Percentiles rank a stretch among this genome's conserved stretches.
Evolutionary conservation across 2,888 invertebrate species (phyloP).

Genomic region (Cantharis nigra): DNA sequence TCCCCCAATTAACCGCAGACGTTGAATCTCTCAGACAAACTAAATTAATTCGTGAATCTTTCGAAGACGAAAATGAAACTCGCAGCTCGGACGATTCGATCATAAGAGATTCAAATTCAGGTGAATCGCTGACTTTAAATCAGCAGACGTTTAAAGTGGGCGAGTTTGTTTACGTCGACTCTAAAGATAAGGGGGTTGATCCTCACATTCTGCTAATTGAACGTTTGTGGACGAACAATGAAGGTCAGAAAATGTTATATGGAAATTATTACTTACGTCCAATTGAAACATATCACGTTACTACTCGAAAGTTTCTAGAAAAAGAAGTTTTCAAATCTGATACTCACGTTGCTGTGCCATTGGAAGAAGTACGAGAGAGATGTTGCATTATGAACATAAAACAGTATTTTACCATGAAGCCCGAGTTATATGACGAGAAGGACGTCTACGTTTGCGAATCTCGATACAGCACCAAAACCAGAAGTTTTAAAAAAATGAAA

Average conservation of each 20-base stretch:
- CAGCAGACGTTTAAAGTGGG: conserved; percentile 79
- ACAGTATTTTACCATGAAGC: conserved; percentile 89
- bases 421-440: conserved; percentile 85
- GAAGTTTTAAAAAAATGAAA: conserved; percentile 94
- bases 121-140: conserved; percentile 72
- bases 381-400: conserved; percentile 94
- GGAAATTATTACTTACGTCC: conserved; percentile 93
- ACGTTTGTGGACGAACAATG: conserved; percentile 83
- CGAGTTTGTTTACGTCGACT: conserved; percentile 89
- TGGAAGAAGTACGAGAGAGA: conserved; percentile 83
- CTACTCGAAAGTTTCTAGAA: conserved; percentile 92
- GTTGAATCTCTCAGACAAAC: conserved; percentile 77
- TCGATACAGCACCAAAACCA: conserved; percentile 82
- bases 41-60: conserved; percentile 76
- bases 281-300: conserved; percentile 94
- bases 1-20: conserved; percentile 73
- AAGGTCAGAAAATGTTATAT: conserved; percentile 84
- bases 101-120: conserved; percentile 45
- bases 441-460: conserved; percentile 98
- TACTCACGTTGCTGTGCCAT: conserved; percentile 79
- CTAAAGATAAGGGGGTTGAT: conserved; percentile 65
- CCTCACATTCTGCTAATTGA: conserved; percentile 86
- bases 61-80: conserved; percentile 74
- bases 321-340: conserved; percentile 97
- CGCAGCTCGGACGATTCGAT: conserved; percentile 58